Percentiles rank a stretch among this genome's conserved stretches.
phyloP scores from a whole-genome alignment of 2,888 invertebrate genomes.

The Ectobius pallidus region DNA sequence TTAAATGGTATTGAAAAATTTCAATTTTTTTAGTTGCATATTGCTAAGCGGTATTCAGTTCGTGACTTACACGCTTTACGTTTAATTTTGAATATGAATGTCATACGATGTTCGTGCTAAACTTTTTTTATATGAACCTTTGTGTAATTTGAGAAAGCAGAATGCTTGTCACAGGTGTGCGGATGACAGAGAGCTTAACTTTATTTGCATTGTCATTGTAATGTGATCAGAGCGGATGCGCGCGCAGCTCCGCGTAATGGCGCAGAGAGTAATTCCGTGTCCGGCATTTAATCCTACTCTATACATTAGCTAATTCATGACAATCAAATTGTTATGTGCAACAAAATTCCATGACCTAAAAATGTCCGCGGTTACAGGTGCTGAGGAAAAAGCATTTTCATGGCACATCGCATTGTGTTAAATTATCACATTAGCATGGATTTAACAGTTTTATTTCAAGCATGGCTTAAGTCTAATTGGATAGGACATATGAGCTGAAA shows the following conservation, averaged over 20 bases:
- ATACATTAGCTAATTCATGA: background rate
- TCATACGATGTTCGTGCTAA: too few relatives aligned
- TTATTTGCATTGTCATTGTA: too few relatives aligned
- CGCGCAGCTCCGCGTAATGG: background rate
- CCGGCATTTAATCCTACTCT: background rate
- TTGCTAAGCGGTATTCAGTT: too few relatives aligned
- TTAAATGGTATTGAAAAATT: too few relatives aligned
- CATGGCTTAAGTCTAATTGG: background rate
- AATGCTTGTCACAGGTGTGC: too few relatives aligned
- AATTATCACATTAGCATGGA: slow-evolving; percentile 8
- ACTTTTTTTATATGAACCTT: too few relatives aligned
- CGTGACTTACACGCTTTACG: too few relatives aligned
- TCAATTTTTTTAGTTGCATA: too few relatives aligned
- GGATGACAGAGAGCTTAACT: too few relatives aligned
- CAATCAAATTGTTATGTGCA: background rate
- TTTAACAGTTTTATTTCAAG: slow-evolving; percentile 1
- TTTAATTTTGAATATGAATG: too few relatives aligned
- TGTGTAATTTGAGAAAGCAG: too few relatives aligned
- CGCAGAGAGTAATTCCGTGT: background rate
- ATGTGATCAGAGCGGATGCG: too few relatives aligned
- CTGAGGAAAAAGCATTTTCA: background rate
- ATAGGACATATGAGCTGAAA: background rate
- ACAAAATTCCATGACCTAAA: background rate
- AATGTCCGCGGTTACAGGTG: slow-evolving; percentile 1
- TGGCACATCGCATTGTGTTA: background rate